phyloP scores from a whole-genome alignment of 2,113 vertebrate genomes.

The Ceuthmochares aereus region DNA sequence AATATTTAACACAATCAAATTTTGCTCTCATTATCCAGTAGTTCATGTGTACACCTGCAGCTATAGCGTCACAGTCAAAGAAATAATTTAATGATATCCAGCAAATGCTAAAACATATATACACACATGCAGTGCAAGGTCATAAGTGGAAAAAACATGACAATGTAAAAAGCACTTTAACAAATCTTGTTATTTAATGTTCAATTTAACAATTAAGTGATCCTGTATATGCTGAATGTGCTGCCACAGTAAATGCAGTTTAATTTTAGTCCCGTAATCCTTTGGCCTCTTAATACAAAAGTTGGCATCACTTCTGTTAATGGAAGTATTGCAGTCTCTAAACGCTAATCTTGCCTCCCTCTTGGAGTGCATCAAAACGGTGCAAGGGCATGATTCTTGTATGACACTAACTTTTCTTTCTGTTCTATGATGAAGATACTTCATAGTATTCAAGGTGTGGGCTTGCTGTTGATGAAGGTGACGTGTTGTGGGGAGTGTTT shows the following conservation, averaged over 20 bases:
- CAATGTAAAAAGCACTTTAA: background rate
- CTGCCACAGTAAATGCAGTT: background rate
- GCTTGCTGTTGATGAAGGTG: background rate
- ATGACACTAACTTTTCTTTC: background rate
- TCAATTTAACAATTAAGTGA: background rate
- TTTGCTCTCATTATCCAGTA: background rate
- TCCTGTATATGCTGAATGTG: background rate
- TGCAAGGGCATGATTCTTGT: background rate
- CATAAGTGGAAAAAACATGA: background rate
- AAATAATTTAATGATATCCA: background rate
- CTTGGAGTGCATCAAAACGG: background rate
- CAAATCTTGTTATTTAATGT: background rate
- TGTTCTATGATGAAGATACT: background rate
- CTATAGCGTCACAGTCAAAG: background rate
- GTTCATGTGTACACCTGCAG: background rate
- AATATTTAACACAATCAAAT: background rate
- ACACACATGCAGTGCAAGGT: background rate
- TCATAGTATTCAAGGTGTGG: background rate
- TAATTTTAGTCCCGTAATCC: background rate
- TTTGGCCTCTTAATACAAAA: background rate
- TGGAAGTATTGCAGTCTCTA: background rate
- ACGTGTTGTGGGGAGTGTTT: background rate
- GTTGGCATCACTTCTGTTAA: background rate
- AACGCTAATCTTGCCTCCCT: rapidly evolving
- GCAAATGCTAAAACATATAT: background rate